Conservation (phyloP, 2,888 invertebrate species). For the Caenorhabditis plicata region DNA sequence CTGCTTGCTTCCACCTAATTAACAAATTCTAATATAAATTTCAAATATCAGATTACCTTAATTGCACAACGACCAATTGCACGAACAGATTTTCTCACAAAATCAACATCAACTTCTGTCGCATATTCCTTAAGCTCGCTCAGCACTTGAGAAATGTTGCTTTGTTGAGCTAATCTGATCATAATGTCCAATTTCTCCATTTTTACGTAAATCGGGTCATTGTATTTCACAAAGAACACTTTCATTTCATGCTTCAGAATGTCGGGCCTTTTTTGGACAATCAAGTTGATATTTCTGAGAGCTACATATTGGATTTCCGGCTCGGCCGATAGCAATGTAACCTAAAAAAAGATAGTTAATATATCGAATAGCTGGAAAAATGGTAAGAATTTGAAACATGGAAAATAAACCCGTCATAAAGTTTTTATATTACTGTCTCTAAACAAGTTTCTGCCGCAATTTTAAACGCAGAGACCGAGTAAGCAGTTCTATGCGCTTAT, state of each 20-base stretch:
- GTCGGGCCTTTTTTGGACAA: slow-evolving; percentile 95
- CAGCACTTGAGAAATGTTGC: slow-evolving; percentile 94
- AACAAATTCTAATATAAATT: background rate
- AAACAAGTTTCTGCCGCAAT: no score
- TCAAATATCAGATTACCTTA: slow-evolving; percentile 60
- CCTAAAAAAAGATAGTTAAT: slow-evolving; percentile 10
- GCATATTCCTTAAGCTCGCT: slow-evolving; percentile 97
- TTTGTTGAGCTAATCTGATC: slow-evolving; percentile 95
- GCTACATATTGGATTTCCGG: slow-evolving; percentile 99
- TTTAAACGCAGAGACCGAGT: no score
- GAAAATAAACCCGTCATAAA: no score
- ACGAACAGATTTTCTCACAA: slow-evolving; percentile 95
- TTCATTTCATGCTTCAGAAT: slow-evolving; percentile 99
- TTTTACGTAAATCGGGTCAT: slow-evolving; percentile 99
- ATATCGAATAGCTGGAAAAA: background rate
- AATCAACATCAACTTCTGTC: slow-evolving; percentile 98
- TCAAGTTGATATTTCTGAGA: slow-evolving; percentile 93
- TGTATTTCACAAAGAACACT: slow-evolving; percentile 98
- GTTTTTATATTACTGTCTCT: no score
- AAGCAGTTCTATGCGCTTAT: no score
- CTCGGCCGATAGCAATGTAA: slow-evolving; percentile 93
- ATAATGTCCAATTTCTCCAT: slow-evolving; percentile 97
- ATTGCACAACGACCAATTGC: slow-evolving; percentile 99
- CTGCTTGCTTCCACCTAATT: slow-evolving; percentile 81
- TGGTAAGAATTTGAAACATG: no score